phyloP scores from a whole-genome alignment of 1,140 invertebrate genomes.

The Polypedilum vanderplanki region DNA sequence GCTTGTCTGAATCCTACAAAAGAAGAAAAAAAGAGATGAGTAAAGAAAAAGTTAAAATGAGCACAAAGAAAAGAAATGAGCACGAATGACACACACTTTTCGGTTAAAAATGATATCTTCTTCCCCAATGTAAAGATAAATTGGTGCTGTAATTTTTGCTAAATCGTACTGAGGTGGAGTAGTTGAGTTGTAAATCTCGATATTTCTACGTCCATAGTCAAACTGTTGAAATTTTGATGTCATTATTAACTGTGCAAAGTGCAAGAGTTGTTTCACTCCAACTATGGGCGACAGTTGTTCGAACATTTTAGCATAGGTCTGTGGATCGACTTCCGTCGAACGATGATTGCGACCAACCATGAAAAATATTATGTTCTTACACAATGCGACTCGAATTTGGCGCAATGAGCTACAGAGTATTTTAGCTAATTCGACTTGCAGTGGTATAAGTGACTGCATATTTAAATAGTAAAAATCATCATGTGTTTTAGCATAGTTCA shows the following conservation, averaged over 20 bases:
- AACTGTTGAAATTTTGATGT: slow-evolving; percentile 36
- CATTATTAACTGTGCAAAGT: slow-evolving; percentile 55
- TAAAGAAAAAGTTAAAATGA: too few species aligned
- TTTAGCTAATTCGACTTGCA: neutral
- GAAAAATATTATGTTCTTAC: neutral
- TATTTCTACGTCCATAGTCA: slow-evolving; percentile 29
- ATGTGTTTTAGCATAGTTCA: neutral
- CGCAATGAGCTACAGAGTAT: neutral
- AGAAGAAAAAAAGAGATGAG: neutral
- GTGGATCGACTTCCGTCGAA: neutral
- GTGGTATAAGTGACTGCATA: neutral
- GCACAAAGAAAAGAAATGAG: too few species aligned
- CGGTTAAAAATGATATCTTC: slow-evolving; percentile 42
- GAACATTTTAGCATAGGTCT: neutral
- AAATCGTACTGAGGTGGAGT: slow-evolving; percentile 45
- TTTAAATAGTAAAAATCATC: neutral
- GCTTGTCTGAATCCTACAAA: neutral
- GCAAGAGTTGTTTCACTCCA: slow-evolving; percentile 60
- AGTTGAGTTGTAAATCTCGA: slow-evolving; percentile 36
- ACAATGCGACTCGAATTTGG: neutral
- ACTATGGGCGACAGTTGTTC: neutral
- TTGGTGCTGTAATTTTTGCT: slow-evolving; percentile 49
- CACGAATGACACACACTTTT: neutral
- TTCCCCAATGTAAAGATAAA: slow-evolving; percentile 48
- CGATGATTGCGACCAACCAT: slow-evolving; percentile 9